Evolutionary conservation across 2,797 vertebrate species (phyloP), one percentile per base, ranked within the genome.

Genomic region (Hydrocynus forskahlii): DNA sequence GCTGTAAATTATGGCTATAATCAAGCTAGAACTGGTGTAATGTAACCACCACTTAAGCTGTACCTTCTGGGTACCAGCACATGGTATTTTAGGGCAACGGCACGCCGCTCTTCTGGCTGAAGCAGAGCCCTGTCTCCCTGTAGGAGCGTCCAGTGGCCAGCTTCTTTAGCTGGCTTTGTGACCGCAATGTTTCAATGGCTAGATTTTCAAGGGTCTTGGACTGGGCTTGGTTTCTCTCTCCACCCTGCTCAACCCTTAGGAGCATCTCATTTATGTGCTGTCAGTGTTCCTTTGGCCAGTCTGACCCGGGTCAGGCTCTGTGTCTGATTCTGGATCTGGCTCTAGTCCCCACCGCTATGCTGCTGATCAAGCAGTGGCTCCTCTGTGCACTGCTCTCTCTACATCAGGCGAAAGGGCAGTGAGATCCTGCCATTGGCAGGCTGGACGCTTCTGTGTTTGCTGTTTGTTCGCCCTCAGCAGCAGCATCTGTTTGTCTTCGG

Each of bases 401-500:
- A 45, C 40, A 48, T 69, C 67, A 12, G 67, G 43, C 40, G 23
- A 48, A 40, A 69, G 67, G 67, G 43, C 67, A 69, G 67, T 48
- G 43, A n/a, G 64, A 17, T n/a, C 19, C 48, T 35, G 48, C 38
- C 48, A 38, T 69, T 73, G 63, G 23, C 76, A 73, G 60, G 52
- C 50, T 1, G 43, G 16, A 66, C 19, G 23, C 48, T 50, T 17
- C 23, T 67, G 62, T 78, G 69, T 69, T 82, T 83, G 67, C 45
- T 62, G 16, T 78, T 83, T 69, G 45, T 83, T 75, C 57, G 45
- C 57, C 77, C 67, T 48, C 25, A 72, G 66, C 48, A 57, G 8
- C 73, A 50, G 54, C 73, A 80, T 71, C 57, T 76, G 72, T 83
- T 83, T 79, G 77, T 76, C 77, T 54, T 63, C 19, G 17, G 77